Percentiles rank a stretch among this genome's conserved stretches.
phyloP scores from a whole-genome alignment of 2,113 vertebrate genomes.

The Lonchura striata region DNA sequence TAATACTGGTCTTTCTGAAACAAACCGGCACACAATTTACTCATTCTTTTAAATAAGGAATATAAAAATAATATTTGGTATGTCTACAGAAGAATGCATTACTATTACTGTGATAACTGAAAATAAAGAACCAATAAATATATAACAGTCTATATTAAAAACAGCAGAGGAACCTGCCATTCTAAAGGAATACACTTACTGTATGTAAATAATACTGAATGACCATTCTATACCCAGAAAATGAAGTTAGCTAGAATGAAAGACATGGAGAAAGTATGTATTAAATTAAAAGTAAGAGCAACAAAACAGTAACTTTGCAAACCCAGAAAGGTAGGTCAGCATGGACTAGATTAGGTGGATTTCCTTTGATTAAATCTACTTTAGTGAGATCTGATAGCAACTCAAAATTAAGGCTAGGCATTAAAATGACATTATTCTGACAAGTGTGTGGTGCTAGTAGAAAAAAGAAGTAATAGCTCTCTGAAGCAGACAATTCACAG shows the following conservation, averaged over 20 bases:
- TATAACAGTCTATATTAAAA: background rate
- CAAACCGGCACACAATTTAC: background rate
- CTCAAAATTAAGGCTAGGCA: background rate
- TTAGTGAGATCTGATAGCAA: background rate
- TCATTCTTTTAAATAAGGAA: background rate
- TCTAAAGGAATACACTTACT: background rate
- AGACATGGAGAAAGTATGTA: background rate
- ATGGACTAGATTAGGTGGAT: background rate
- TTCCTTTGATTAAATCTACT: background rate
- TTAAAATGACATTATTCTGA: background rate
- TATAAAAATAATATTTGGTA: background rate
- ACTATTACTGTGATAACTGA: background rate
- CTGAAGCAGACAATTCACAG: background rate
- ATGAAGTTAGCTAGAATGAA: background rate
- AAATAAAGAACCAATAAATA: background rate
- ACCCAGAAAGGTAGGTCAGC: background rate
- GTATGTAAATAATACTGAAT: background rate
- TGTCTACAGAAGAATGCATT: background rate
- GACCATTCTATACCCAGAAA: background rate
- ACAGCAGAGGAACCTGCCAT: background rate
- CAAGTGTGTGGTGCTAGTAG: background rate
- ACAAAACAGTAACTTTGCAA: background rate
- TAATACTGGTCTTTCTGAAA: background rate
- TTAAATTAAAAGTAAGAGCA: background rate
- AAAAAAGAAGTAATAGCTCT: background rate